These are phyloP conservation scores for Petrolisthes cinctipes DNA, from an alignment of 2,888 invertebrate genomes.

Conservation along the genomic window DNA sequence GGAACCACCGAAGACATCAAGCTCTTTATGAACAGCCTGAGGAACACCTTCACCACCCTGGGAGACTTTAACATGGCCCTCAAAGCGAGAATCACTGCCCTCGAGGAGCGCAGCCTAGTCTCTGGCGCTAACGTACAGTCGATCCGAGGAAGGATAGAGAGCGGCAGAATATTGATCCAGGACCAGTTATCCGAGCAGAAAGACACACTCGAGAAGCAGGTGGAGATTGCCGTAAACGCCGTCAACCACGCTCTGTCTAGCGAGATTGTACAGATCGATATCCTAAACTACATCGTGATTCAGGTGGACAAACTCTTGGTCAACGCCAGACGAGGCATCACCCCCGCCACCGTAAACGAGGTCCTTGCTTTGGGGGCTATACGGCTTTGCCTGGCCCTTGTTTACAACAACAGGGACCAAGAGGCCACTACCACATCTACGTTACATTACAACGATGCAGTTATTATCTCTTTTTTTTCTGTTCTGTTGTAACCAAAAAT, in stretches of 20 bases:
- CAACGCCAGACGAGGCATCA: not conserved
- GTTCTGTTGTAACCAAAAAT: too few relatives aligned
- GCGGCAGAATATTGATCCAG: not conserved
- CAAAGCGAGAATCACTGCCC: not conserved
- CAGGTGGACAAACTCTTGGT: not conserved
- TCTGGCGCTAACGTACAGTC: not conserved
- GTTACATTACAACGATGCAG: too few relatives aligned
- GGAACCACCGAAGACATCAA: too few relatives aligned
- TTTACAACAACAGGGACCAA: too few relatives aligned
- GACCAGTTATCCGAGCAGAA: not conserved
- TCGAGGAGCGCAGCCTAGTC: not conserved
- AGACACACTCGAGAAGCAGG: not conserved
- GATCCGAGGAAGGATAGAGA: not conserved
- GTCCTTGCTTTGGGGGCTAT: too few relatives aligned
- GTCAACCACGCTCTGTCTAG: not conserved
- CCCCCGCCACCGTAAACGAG: not conserved
- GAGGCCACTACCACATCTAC: too few relatives aligned
- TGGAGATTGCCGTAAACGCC: not conserved
- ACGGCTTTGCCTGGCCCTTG: too few relatives aligned
- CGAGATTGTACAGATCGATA: not conserved
- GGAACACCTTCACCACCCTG: not conserved
- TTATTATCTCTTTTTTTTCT: too few relatives aligned
- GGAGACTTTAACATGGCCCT: not conserved
- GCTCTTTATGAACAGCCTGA: too few relatives aligned
- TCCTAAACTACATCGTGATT: not conserved